These are phyloP conservation scores for Chloroclysta siterata DNA, from an alignment of 2,888 invertebrate genomes.

Conservation along the genomic window DNA sequence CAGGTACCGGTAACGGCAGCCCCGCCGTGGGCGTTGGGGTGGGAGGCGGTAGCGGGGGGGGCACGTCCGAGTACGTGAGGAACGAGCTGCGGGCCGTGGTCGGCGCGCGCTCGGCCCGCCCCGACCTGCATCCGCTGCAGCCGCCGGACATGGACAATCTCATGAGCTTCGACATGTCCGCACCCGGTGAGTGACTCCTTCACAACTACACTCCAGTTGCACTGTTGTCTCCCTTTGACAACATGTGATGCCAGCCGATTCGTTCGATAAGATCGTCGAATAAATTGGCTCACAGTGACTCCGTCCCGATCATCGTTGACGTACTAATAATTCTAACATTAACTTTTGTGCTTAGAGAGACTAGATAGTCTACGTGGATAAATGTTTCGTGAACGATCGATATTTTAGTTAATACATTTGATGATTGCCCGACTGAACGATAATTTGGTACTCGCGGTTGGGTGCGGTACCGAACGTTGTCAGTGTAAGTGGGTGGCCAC, in stretches of 20 bases:
- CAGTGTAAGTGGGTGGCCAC: conserved; percentile 24
- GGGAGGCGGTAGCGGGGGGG: conserved; percentile 75
- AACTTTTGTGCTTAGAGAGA: conserved; percentile 1
- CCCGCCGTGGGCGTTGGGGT: conserved; percentile 64
- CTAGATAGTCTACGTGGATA: background rate
- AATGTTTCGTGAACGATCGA: conserved; percentile 5
- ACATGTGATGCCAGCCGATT: conserved; percentile 3
- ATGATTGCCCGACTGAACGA: conserved; percentile 27
- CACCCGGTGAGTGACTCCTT: conserved; percentile 77
- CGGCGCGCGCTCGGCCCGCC: conserved; percentile 89
- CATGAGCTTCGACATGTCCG: conserved; percentile 88
- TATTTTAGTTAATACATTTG: conserved; percentile 8
- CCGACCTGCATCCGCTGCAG: conserved; percentile 81
- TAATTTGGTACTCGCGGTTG: conserved; percentile 27
- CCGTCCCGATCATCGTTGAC: conserved; percentile 28
- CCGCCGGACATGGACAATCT: conserved; percentile 88
- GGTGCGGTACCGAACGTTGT: conserved; percentile 29
- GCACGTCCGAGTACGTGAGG: conserved; percentile 94
- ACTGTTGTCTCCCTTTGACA: conserved; percentile 1
- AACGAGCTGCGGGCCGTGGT: conserved; percentile 96
- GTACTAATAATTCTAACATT: conserved; percentile 2
- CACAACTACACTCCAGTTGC: conserved; percentile 2
- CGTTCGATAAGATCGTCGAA: conserved; percentile 13
- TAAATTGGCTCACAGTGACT: conserved; percentile 10
- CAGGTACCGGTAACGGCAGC: conserved; percentile 58